Percentiles rank a stretch among this genome's conserved stretches.
These are phyloP conservation scores for Lophotriccus pileatus DNA, from an alignment of 2,797 vertebrate genomes.

Conservation along the genomic window DNA sequence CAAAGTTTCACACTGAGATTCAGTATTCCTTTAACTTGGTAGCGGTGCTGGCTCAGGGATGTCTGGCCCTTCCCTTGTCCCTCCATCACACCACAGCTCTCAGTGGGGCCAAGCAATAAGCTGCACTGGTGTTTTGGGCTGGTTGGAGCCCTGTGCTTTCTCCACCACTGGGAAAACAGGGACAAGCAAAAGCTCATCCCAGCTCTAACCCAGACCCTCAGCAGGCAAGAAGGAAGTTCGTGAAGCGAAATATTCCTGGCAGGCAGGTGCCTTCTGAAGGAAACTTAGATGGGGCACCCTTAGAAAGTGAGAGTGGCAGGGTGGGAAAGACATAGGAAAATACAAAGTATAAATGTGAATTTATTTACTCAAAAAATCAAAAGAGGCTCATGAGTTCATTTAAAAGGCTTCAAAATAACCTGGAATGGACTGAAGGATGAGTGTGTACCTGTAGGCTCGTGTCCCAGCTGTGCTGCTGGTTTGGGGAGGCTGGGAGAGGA, in stretches of 20 bases:
- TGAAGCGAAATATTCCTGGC: background rate
- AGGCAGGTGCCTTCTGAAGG: background rate
- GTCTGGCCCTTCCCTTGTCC: background rate
- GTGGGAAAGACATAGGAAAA: background rate
- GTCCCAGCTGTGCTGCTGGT: background rate
- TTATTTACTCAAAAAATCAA: background rate
- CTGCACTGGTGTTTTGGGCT: rapidly evolving
- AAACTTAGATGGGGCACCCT: background rate
- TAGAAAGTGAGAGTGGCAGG: background rate
- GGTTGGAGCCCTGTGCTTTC: background rate
- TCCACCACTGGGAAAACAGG: background rate
- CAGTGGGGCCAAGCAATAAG: background rate
- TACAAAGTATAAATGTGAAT: background rate
- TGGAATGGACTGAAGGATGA: background rate
- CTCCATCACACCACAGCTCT: background rate
- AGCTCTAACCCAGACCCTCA: background rate
- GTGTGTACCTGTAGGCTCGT: background rate
- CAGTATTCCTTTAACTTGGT: background rate
- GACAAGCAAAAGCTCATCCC: background rate
- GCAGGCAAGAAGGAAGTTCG: background rate
- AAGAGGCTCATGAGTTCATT: background rate
- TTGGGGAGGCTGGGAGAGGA: background rate
- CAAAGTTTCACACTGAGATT: background rate
- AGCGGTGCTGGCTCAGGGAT: background rate
- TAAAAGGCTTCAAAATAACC: background rate